Conservation (phyloP, 2,888 invertebrate species). For the Tetropium fuscum region DNA sequence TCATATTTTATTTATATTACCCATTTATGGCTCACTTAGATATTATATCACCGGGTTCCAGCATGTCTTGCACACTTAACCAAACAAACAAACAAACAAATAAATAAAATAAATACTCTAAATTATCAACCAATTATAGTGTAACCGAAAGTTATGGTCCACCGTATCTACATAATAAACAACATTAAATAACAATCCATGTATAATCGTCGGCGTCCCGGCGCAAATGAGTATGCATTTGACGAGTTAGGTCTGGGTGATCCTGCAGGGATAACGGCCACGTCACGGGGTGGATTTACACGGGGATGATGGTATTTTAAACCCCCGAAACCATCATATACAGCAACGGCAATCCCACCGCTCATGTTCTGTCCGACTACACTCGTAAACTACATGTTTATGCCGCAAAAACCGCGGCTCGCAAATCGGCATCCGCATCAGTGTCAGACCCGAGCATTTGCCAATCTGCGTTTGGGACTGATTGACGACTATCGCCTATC, state of each 20-base stretch:
- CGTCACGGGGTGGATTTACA: constrained; percentile 57
- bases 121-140: no score
- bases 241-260: constrained; percentile 54
- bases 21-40: no score
- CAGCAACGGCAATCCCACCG: constrained; percentile 61
- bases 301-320: constrained; percentile 58
- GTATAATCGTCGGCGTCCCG: constrained; percentile 9
- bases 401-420: constrained; percentile 68
- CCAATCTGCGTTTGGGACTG: constrained; percentile 64
- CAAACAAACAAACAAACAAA: no score
- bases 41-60: no score
- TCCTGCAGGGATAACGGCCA: constrained; percentile 55
- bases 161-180: no score
- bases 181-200: constrained; percentile 6
- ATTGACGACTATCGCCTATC: constrained; percentile 60
- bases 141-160: no score
- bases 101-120: no score
- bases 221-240: constrained; percentile 44
- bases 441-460: constrained; percentile 62
- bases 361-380: constrained; percentile 64
- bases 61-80: no score
- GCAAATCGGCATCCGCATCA: constrained; percentile 66
- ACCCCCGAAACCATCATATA: constrained; percentile 62
- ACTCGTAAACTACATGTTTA: constrained; percentile 67
- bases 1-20: no score